phyloP scores from a whole-genome alignment of 2,113 vertebrate genomes.

The Anoura caudifer region DNA sequence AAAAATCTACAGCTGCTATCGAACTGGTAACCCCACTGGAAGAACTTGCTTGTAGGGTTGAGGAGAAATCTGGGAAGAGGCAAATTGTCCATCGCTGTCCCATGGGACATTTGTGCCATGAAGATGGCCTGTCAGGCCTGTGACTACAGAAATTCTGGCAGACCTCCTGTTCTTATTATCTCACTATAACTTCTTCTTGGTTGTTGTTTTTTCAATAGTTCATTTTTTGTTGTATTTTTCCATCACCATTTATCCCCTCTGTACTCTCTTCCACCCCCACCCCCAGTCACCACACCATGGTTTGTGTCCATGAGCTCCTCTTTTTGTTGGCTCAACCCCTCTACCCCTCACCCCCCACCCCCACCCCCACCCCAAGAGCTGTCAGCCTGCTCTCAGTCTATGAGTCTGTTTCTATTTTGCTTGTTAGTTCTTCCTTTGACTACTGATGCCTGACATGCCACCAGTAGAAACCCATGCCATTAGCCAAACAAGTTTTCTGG shows the following conservation, averaged over 20 bases:
- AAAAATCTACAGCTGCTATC: background rate
- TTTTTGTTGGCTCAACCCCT: too few relatives aligned
- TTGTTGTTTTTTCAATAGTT: too few relatives aligned
- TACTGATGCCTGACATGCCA: background rate
- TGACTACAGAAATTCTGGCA: background rate
- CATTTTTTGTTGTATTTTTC: too few relatives aligned
- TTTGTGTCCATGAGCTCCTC: too few relatives aligned
- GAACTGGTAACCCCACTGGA: background rate
- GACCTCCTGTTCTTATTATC: background rate
- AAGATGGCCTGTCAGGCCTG: background rate
- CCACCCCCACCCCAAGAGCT: too few relatives aligned
- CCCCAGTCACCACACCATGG: too few relatives aligned
- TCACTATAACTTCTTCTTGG: background rate
- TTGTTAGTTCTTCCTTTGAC: background rate
- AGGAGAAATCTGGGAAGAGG: background rate
- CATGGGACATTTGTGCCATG: background rate
- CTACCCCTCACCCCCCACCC: too few relatives aligned
- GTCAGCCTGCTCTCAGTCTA: too few relatives aligned
- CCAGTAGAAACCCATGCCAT: background rate
- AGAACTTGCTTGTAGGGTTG: background rate
- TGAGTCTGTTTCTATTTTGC: too few relatives aligned
- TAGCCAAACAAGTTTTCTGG: background rate
- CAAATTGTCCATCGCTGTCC: background rate
- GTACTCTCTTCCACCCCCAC: too few relatives aligned
- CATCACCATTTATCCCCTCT: too few relatives aligned